A percentile compares a stretch with the other conserved stretches of the same genome.
Evolutionary conservation across 92 coral and sea anemone genomes (phyloP).

Genomic region (Galaxea fascicularis): DNA sequence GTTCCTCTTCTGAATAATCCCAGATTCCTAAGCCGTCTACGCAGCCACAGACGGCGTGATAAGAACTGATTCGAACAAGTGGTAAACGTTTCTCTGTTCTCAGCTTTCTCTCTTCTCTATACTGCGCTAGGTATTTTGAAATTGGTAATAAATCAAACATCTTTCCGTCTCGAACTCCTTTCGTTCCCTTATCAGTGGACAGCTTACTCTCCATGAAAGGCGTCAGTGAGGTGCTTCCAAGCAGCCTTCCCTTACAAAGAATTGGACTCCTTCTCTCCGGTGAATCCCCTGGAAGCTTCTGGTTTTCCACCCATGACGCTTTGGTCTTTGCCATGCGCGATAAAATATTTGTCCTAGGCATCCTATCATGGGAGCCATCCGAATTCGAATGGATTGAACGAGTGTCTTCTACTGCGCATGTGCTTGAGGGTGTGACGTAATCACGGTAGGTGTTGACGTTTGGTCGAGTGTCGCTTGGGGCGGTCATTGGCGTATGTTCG

Average conservation of each 20-base stretch:
- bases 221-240: constrained; percentile 47
- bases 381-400: constrained; percentile 49
- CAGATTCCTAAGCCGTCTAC: constrained; percentile 4
- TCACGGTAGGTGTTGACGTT: constrained; percentile 8
- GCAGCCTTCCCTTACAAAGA: constrained; percentile 71
- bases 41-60: constrained; percentile 55
- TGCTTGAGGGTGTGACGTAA: constrained; percentile 32
- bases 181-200: constrained; percentile 62
- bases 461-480: constrained; percentile 33
- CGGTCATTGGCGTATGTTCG: constrained; percentile 27
- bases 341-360: constrained; percentile 74
- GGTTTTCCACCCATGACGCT: constrained; percentile 80
- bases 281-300: constrained; percentile 39
- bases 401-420: constrained; percentile 61
- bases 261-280: constrained; percentile 67
- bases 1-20: neutral
- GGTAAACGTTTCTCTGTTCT: constrained; percentile 59
- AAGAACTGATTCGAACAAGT: constrained; percentile 79
- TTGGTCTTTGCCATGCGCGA: constrained; percentile 91
- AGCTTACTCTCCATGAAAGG: constrained; percentile 67
- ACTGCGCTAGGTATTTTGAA: constrained; percentile 70
- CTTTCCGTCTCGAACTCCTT: constrained; percentile 82
- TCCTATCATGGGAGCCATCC: constrained; percentile 46
- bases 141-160: constrained; percentile 84
- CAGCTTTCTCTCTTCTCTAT: constrained; percentile 37